phyloP scores from a whole-genome alignment of 1,140 invertebrate species.

The Pseudachorutes palmiensis region DNA sequence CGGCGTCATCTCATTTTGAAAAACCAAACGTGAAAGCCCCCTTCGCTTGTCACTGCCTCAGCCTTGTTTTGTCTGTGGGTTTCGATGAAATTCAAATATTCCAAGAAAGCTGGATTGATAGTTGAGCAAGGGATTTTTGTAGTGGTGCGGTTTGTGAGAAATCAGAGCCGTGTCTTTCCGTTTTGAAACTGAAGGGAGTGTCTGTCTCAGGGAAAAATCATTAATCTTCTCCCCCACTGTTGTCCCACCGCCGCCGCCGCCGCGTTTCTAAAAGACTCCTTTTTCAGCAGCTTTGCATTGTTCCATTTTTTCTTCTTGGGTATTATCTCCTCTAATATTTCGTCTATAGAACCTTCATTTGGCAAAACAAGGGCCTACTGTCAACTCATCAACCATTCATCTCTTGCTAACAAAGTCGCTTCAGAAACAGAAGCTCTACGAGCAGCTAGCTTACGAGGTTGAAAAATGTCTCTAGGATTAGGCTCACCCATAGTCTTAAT shows the following conservation, averaged over 20 bases:
- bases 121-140: neutral
- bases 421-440: neutral
- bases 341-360: neutral
- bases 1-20: too few species aligned
- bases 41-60: neutral
- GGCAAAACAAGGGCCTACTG: neutral
- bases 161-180: conserved; percentile 31
- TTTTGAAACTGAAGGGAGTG: conserved; percentile 34
- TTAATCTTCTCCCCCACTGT: conserved; percentile 38
- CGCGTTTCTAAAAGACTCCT: conserved; percentile 10
- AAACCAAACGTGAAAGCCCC: too few species aligned
- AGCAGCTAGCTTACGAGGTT: neutral
- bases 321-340: conserved; percentile 17
- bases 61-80: too few species aligned
- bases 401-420: neutral
- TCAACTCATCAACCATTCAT: neutral
- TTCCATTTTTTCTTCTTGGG: conserved; percentile 14
- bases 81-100: conserved; percentile 12
- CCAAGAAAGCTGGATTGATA: conserved; percentile 8
- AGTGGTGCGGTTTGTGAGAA: conserved; percentile 29
- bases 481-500: neutral
- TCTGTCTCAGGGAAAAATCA: conserved; percentile 37
- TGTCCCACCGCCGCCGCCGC: conserved; percentile 18
- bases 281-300: conserved; percentile 12
- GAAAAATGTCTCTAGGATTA: too few species aligned